Evolutionary conservation across 2,888 invertebrate species (phyloP).

Genomic region (Megaustenia siamemsis): DNA sequence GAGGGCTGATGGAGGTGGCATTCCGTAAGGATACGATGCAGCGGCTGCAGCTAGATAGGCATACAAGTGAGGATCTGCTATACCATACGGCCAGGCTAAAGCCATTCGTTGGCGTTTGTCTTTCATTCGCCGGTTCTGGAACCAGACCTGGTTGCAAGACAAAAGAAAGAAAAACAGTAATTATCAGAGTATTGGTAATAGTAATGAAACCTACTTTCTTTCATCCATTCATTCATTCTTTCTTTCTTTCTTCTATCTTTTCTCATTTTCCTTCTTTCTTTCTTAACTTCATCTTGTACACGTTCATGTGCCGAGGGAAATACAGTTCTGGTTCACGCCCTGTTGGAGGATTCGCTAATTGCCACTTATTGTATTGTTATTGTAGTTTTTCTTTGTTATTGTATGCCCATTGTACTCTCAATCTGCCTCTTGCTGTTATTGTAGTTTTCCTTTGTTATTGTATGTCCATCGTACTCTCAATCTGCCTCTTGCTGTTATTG

Average conservation of each 20-base stretch:
- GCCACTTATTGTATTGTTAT: too few relatives aligned
- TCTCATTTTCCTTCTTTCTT: neutral
- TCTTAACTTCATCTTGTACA: too few relatives aligned
- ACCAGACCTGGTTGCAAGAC: slow-evolving; percentile 85
- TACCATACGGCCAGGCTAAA: slow-evolving; percentile 92
- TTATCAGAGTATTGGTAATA: neutral
- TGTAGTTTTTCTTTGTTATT: too few relatives aligned
- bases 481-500: too few relatives aligned
- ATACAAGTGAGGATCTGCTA: slow-evolving; percentile 93
- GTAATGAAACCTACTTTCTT: neutral
- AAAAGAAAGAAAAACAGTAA: neutral
- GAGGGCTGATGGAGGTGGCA: slow-evolving; percentile 60
- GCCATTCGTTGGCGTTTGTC: slow-evolving; percentile 97
- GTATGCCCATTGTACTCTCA: too few relatives aligned
- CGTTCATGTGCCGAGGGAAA: too few relatives aligned
- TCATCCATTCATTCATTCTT: neutral
- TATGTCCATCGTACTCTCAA: too few relatives aligned
- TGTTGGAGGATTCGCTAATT: too few relatives aligned
- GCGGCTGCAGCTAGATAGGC: slow-evolving; percentile 93
- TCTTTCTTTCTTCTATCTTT: too few relatives aligned
- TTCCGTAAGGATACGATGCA: slow-evolving; percentile 71
- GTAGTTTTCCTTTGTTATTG: too few relatives aligned
- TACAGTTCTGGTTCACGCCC: too few relatives aligned
- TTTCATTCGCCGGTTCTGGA: slow-evolving; percentile 97
- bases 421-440: too few relatives aligned